These are phyloP conservation scores for Harpalus rubripes DNA, from an alignment of 2,888 invertebrate species.

Conservation along the genomic window DNA sequence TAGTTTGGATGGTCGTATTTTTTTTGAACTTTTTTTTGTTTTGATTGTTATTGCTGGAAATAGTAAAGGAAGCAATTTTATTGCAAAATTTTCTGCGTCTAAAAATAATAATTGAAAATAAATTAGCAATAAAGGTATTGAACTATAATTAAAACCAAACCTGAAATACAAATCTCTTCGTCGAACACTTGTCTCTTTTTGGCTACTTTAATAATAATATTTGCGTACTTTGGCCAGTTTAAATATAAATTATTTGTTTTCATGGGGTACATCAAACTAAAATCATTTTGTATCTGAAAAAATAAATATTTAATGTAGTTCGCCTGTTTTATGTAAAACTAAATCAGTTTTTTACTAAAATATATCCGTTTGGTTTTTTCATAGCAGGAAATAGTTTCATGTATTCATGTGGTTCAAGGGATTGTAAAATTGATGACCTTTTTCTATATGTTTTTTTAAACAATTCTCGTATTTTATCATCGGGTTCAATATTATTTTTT, in stretches of 20 bases:
- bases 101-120: not conserved
- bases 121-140: not conserved
- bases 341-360: not conserved
- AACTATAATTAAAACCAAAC: not conserved
- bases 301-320: not conserved
- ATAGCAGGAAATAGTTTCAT: not conserved
- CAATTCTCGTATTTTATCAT: not conserved
- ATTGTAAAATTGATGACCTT: not conserved
- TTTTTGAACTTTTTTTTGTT: not conserved
- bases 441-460: conserved; percentile 4
- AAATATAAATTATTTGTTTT: conserved; percentile 12
- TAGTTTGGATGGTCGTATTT: not conserved
- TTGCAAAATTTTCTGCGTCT: not conserved
- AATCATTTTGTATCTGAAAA: conserved; percentile 10
- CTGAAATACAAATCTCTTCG: not conserved
- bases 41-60: not conserved
- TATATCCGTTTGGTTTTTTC: conserved; percentile 6
- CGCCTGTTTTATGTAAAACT: not conserved
- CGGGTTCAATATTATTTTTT: conserved; percentile 1
- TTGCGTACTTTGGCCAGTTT: not conserved
- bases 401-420: not conserved
- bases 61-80: not conserved
- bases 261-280: not conserved
- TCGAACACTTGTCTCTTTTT: not conserved
- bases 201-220: not conserved